Evolutionary conservation across 2,888 invertebrate genomes (phyloP).

Genomic region (Piscicola geometra): DNA sequence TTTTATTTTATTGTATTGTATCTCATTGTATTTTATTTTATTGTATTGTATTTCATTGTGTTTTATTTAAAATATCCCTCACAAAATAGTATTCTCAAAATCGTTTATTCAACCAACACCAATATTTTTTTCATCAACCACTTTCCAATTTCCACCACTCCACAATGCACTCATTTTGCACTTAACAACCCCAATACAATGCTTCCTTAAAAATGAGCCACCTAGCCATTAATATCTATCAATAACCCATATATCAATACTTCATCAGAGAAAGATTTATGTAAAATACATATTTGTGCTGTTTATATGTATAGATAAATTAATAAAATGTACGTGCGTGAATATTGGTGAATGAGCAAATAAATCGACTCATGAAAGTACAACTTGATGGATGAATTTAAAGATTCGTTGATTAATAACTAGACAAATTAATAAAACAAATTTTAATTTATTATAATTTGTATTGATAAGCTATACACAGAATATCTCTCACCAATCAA

Average conservation of each 20-base stretch:
- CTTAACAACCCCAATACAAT: no score
- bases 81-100: no score
- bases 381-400: conserved; percentile 19
- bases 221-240: no score
- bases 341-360: not conserved
- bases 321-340: not conserved
- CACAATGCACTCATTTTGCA: not conserved
- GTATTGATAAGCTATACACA: no score
- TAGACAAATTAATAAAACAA: conserved; percentile 21
- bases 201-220: no score
- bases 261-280: not conserved
- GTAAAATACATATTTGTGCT: not conserved
- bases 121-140: no score
- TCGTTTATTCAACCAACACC: not conserved
- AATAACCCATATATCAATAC: not conserved
- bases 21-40: no score
- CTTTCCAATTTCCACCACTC: not conserved
- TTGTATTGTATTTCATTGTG: no score
- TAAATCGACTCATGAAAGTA: conserved; percentile 9
- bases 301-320: conserved; percentile 12
- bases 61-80: no score
- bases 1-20: no score
- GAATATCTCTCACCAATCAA: no score
- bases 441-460: no score
- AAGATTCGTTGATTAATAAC: conserved; percentile 5